A percentile compares a stretch with the other conserved stretches of the same genome.
Conservation (phyloP, 1,140 invertebrate species). For the Apis dorsata region DNA sequence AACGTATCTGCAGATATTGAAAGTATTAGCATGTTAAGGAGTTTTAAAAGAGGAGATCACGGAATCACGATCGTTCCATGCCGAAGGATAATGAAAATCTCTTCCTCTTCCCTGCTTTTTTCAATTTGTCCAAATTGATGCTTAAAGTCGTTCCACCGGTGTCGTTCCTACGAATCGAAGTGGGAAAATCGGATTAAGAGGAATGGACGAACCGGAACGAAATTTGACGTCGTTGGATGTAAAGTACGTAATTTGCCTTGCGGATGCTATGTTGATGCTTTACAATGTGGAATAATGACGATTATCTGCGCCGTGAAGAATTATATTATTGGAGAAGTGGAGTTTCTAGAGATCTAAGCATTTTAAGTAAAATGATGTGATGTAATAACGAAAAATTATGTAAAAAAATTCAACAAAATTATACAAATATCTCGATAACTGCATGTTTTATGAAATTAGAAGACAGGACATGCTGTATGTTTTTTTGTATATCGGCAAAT, state of each 20-base stretch:
- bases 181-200: slow-evolving; percentile 50
- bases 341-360: too few relatives aligned
- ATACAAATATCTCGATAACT: background rate
- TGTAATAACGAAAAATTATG: background rate
- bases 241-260: too few relatives aligned
- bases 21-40: slow-evolving; percentile 22
- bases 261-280: too few relatives aligned
- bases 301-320: too few relatives aligned
- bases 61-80: background rate
- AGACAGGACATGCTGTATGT: background rate
- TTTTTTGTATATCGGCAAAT: background rate
- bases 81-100: slow-evolving; percentile 27
- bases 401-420: background rate
- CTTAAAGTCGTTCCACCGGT: slow-evolving; percentile 41
- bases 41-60: slow-evolving; percentile 1
- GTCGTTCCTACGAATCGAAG: slow-evolving; percentile 42
- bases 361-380: too few relatives aligned
- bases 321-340: too few relatives aligned
- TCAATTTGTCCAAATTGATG: slow-evolving; percentile 43
- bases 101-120: background rate
- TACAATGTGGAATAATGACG: too few relatives aligned
- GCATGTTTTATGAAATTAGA: background rate
- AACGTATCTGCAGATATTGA: background rate
- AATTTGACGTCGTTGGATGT: slow-evolving; percentile 11
- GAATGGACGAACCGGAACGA: slow-evolving; percentile 33